A percentile compares a stretch with the other conserved stretches of the same genome.
Evolutionary conservation across 1,140 invertebrate genomes (phyloP).

Genomic region (Gryllus bimaculatus): DNA sequence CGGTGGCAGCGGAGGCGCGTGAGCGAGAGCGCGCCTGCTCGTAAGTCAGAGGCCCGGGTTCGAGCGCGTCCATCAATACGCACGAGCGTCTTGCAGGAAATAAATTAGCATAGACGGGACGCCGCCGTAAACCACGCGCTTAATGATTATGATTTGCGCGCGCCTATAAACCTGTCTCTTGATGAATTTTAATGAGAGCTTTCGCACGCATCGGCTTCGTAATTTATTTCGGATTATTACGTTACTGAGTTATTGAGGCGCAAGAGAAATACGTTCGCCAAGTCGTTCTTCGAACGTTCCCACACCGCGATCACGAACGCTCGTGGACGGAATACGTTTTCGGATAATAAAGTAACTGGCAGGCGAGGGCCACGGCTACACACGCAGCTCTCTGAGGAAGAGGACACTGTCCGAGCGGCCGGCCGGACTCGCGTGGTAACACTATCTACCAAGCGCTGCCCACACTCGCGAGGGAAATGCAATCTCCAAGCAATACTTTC

Average conservation of each 20-base stretch:
- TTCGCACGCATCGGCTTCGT: not conserved
- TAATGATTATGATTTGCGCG: not conserved
- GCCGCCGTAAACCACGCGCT: not conserved
- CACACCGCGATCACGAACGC: not conserved
- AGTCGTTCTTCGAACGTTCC: not conserved
- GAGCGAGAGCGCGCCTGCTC: not conserved
- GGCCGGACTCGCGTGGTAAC: too few species aligned
- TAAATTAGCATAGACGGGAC: not conserved
- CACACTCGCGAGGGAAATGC: too few species aligned
- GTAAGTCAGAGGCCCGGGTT: not conserved
- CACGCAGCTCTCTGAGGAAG: too few species aligned
- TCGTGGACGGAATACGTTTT: not conserved
- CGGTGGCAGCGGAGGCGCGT: too few species aligned
- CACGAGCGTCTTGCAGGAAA: not conserved
- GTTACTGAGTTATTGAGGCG: not conserved
- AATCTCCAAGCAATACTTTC: too few species aligned
- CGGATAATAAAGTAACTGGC: not conserved
- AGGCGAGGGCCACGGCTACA: too few species aligned
- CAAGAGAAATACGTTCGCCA: not conserved
- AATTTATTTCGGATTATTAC: slow-evolving; percentile 2
- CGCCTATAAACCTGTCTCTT: not conserved
- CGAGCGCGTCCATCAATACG: not conserved
- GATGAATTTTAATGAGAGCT: slow-evolving; percentile 5
- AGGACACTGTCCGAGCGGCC: too few species aligned
- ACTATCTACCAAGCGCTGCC: too few species aligned